phyloP scores from a whole-genome alignment of 2,888 invertebrate species.

The Chymomyza fuscimana region DNA sequence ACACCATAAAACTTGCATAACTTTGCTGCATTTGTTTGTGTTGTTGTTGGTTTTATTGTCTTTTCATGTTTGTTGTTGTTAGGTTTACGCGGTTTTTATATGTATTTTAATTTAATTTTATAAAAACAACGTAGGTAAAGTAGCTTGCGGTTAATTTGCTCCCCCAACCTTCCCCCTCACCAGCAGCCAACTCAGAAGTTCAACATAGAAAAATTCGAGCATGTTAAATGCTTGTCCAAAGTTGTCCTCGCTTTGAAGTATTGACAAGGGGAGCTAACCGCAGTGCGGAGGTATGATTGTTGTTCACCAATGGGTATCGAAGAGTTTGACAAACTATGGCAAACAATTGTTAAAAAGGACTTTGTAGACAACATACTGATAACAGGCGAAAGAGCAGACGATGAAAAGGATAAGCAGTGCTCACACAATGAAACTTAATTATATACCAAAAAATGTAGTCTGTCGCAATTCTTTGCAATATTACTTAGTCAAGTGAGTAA shows the following conservation, averaged over 20 bases:
- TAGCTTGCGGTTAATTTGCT: not conserved
- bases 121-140: slow-evolving; percentile 31
- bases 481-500: too few species aligned
- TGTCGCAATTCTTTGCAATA: too few species aligned
- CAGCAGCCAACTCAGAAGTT: not conserved
- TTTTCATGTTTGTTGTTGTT: slow-evolving; percentile 38
- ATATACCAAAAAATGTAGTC: too few species aligned
- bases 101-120: slow-evolving; percentile 68
- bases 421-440: not conserved
- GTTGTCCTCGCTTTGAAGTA: not conserved
- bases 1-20: not conserved
- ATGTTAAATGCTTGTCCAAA: not conserved
- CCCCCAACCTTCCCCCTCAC: not conserved
- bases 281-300: not conserved
- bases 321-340: not conserved
- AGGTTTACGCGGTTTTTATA: slow-evolving; percentile 69
- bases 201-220: not conserved
- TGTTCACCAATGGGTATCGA: not conserved
- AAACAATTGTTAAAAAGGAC: not conserved
- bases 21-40: slow-evolving; percentile 23
- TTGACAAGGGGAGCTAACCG: not conserved
- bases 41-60: slow-evolving; percentile 21
- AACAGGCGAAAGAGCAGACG: not conserved
- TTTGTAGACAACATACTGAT: not conserved
- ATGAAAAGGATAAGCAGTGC: not conserved